Conservation (phyloP, 1,140 invertebrate genomes). For the Temnothorax longispinosus region DNA sequence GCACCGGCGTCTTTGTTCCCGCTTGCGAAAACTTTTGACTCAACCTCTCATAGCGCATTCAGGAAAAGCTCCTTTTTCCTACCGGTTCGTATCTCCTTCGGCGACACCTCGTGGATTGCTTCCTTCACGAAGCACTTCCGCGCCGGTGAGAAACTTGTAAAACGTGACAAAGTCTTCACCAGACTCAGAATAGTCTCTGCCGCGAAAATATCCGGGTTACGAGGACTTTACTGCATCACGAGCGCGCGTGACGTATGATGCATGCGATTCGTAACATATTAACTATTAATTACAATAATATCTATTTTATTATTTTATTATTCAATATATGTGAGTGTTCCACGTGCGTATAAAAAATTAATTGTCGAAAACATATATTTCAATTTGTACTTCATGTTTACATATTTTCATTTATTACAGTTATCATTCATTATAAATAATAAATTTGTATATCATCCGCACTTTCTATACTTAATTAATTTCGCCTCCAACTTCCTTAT, state of each 20-base stretch:
- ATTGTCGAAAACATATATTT: neutral
- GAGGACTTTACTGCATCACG: neutral
- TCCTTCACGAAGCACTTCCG: constrained; percentile 54
- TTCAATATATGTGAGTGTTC: neutral
- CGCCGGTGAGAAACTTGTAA: constrained; percentile 53
- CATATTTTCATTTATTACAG: neutral
- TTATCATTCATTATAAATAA: neutral
- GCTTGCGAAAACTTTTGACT: constrained; percentile 64
- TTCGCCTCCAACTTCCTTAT: neutral
- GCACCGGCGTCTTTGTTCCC: constrained; percentile 66
- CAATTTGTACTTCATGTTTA: neutral
- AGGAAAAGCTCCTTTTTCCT: constrained; percentile 65
- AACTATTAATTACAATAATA: neutral
- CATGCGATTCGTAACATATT: neutral
- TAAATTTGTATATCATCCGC: neutral
- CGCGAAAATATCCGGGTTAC: constrained; percentile 52
- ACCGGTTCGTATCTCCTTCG: neutral
- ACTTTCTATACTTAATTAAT: neutral
- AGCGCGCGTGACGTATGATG: neutral
- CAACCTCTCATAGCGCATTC: constrained; percentile 61
- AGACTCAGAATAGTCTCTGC: neutral
- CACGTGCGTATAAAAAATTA: neutral
- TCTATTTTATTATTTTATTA: neutral
- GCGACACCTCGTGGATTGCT: constrained; percentile 50
- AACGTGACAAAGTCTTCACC: constrained; percentile 61